Evolutionary conservation across 2,888 invertebrate species (phyloP).

Genomic region (Temnothorax unifasciatus): DNA sequence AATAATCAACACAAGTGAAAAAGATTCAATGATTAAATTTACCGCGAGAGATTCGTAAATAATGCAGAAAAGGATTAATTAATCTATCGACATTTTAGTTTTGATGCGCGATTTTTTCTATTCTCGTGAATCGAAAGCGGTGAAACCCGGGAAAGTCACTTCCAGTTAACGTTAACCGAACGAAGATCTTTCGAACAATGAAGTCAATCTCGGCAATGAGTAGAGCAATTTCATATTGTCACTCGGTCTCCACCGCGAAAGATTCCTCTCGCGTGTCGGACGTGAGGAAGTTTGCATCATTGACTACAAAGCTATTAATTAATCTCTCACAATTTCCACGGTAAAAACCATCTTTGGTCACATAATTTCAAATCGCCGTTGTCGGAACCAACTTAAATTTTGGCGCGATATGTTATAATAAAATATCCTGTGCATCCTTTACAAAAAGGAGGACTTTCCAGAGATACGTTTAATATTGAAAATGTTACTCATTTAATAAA

Average conservation of each 20-base stretch:
- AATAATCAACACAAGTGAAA: not conserved
- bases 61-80: conserved; percentile 26
- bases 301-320: conserved; percentile 30
- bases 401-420: not conserved
- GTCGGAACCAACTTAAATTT: not conserved
- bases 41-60: not conserved
- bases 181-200: conserved; percentile 37
- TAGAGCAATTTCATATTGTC: conserved; percentile 34
- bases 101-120: not conserved
- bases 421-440: not conserved
- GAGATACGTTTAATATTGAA: not conserved
- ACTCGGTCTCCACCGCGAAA: not conserved
- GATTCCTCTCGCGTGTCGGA: conserved; percentile 22
- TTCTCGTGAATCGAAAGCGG: not conserved
- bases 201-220: not conserved
- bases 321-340: conserved; percentile 31
- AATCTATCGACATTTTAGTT: not conserved
- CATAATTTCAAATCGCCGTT: conserved; percentile 34
- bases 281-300: not conserved
- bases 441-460: not conserved
- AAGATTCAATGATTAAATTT: not conserved
- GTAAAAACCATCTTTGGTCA: conserved; percentile 20
- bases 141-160: not conserved
- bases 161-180: not conserved
- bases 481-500: not conserved